Base-by-base conservation (phyloP, 1,140 invertebrate species). In the Lepeophtheirus salmonis region DNA sequence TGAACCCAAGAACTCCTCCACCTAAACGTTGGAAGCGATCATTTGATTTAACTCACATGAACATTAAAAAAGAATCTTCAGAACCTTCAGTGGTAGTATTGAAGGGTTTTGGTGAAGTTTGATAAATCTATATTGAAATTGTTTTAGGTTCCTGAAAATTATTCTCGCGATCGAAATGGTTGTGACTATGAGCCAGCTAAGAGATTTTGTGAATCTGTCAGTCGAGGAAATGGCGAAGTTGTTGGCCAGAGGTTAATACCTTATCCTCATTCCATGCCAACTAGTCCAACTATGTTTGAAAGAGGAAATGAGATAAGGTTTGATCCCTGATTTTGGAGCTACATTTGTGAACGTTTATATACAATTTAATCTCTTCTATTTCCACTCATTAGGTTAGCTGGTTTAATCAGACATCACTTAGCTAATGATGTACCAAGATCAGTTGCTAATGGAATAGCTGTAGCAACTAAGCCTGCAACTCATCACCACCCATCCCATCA, bases 21-120 rank as follows among this genome's bases (percentile, higher is more conserved):
- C 59, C 50, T 14, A 61, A 61, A 24, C 20, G 59, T n/a, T 61
- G 59, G 59, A 61, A 61, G 25, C 50, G 59, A 17, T 61, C 59
- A 6, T 61, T 61, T 26, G 59, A 61, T 24, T 55, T 61, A 48
- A 18, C 50, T 13, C 59, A 54, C 22, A 18, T 20, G 17, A 13
- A 26, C 26, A 41, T 41, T n/a, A 41, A 41, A n/a, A 41, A 41
- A 41, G 30, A 41, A 41, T 41, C 30, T 41, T 41, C 30, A 41
- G 6, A 6, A 41, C n/a, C 30, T 10, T 41, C 30, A 6, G 30
- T n/a, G 6, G 30, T 41, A n/a, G 30, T 41, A 41, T n/a, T n/a
- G n/a, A n/a, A n/a, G n/a, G n/a, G n/a, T n/a, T n/a, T n/a, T n/a
- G n/a, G n/a, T n/a, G n/a, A n/a, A n/a, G n/a, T n/a, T n/a, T n/a